Evolutionary conservation across 2,797 vertebrate genomes (phyloP), one percentile per base, ranked within the genome.

Genomic region (Sciaenops ocellatus): DNA sequence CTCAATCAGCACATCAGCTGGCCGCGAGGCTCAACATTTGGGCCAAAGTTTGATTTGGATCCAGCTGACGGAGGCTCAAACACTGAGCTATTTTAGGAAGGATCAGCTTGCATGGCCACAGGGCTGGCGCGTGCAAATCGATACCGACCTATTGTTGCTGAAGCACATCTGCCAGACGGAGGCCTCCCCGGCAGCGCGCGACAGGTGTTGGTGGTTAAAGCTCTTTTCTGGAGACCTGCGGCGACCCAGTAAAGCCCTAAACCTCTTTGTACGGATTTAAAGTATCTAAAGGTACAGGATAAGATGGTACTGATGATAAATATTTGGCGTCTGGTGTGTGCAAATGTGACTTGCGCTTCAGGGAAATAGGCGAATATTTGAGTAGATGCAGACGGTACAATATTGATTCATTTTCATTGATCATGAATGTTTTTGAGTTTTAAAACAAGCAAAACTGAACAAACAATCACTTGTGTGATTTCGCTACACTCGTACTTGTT

Each of bases 181-280:
- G 69, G 52, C 57, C 73, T 60, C 66, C 51, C 57, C 44, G 67
- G 87, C 82, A 55, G 73, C 60, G 78, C 69, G 91, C 93, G 93
- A 94, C 95, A 95, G 94, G 93, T 95, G 94, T 90, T 91, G 84
- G 59, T 71, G 76, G 26, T 59, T 78, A 77, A 70, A 86, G 89
- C 82, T 79, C 41, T 34, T 38, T 47, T 69, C 30, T 81, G 82
- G 52, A 78, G 83, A 86, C 82, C 86, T 70, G 78, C 78, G 38
- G 86, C 61, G 55, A 73, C 60, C 24, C 52, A 34, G 48, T 41
- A 52, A 62, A 60, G 47, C 67, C 11, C 44, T 41, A 16, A 77
- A 56, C 38, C 48, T 51, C 61, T 79, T 62, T 78, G 78, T 73
- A 17, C n/a, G 28, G 59, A 78, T 42, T 69, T 63, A 73, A 63